Conservation (phyloP, 2,888 invertebrate genomes). For the Agelastica alni region DNA sequence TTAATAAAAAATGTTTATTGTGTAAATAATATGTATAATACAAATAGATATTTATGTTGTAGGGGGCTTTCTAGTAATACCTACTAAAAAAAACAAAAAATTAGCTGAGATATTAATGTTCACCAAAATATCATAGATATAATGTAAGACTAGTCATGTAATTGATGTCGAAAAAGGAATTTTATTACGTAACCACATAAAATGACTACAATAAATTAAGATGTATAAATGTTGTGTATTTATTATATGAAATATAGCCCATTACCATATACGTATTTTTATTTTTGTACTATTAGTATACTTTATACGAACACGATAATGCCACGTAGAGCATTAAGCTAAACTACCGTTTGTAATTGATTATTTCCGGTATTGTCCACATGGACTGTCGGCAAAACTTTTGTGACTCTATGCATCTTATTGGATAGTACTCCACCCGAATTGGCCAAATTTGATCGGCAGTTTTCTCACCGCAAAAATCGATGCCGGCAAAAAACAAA, state of each 20-base stretch:
- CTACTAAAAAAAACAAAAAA: conserved; percentile 32
- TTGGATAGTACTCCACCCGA: no score
- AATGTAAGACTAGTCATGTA: conserved; percentile 47
- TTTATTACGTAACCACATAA: conserved; percentile 42
- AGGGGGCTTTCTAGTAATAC: conserved; percentile 38
- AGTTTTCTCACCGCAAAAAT: no score
- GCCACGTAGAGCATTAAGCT: no score
- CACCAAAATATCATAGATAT: conserved; percentile 46
- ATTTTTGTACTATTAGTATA: background rate
- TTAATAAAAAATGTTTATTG: conserved; percentile 25
- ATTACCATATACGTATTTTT: conserved; percentile 32
- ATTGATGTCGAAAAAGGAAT: conserved; percentile 44
- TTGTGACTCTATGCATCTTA: no score
- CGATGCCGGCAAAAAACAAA: no score
- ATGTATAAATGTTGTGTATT: conserved; percentile 57
- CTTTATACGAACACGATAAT: background rate
- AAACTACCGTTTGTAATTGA: no score
- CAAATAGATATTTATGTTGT: conserved; percentile 38
- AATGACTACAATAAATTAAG: conserved; percentile 43
- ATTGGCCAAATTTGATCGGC: no score
- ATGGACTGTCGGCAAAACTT: no score
- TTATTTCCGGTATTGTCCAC: no score
- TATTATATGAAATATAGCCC: conserved; percentile 54
- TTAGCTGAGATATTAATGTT: conserved; percentile 34
- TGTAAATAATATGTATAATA: conserved; percentile 45